Evolutionary conservation across 2,113 vertebrate genomes (phyloP), one percentile per base, ranked within the genome.

Genomic region (Aptenodytes forsteri): DNA sequence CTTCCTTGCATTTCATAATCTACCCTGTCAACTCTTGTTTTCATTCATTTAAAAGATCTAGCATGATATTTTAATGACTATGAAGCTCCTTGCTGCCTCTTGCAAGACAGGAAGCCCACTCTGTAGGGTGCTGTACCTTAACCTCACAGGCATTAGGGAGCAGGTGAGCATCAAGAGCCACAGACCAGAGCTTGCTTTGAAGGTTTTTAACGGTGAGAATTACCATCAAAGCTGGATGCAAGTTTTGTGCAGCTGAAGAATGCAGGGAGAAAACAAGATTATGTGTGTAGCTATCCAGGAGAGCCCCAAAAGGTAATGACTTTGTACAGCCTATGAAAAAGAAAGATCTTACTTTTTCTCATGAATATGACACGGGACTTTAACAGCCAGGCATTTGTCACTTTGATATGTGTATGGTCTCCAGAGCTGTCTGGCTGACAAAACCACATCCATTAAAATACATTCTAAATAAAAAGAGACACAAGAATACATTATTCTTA

Each of bases 361-460:
- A 20, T 29, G 27, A 69, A 79, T 66, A 72, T 50, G 64, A 77
- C 50, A 59, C 3, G 2, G 64, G 38, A 66, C 27, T 77, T 64
- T 64, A 90, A 73, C 25, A 78, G 86, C 32, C 85, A 83, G 59
- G 50, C 50, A 71, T 86, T 70, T 88, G 76, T 86, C 88, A 94
- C 72, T 89, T 73, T 92, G 94, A 90, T 86, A 71, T 20, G 47
- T 34, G 71, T 50, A 16, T 1, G 26, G 71, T 78, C 71, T 86
- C 85, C 83, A 70, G 67, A 88, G 73, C 85, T 70, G 85, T 55
- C 92, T 70, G 40, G 65, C 72, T 93, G 80, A 94, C 90, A 96
- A 95, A 95, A 64, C n/a, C 30, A 75, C 11, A 71, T 54, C 79
- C 64, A 84, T 70, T 94, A 83, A 92, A 95, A 87, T 67, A 87